Evolutionary conservation across 2,113 vertebrate genomes (phyloP).

Genomic region (Kryptolebias marmoratus): DNA sequence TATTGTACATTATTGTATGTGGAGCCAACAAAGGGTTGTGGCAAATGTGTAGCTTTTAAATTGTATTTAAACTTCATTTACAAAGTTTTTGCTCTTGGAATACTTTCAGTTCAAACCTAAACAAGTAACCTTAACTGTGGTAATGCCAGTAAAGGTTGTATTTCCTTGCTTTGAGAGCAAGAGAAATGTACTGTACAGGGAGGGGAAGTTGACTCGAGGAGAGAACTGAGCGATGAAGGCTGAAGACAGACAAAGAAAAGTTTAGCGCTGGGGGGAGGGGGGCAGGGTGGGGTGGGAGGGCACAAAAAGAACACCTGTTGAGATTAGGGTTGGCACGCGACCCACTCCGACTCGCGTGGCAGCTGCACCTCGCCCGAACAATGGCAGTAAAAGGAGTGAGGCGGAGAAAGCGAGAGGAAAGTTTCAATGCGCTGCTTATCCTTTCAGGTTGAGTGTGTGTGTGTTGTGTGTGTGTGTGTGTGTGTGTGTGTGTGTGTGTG

Average conservation of each 20-base stretch:
- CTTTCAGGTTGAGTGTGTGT: slow-evolving; percentile 60
- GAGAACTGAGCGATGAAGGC: slow-evolving; percentile 16
- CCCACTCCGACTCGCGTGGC: slow-evolving; percentile 73
- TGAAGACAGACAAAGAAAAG: slow-evolving; percentile 47
- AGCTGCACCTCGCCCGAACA: slow-evolving; percentile 76
- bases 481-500: slow-evolving; percentile 22
- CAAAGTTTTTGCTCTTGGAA: not conserved
- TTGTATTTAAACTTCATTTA: too few species aligned
- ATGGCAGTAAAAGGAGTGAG: slow-evolving; percentile 69
- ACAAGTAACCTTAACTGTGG: not conserved
- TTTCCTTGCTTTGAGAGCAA: not conserved
- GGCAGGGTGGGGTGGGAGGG: not conserved
- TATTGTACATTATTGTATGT: too few species aligned
- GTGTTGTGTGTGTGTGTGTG: slow-evolving; percentile 15
- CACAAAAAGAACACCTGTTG: slow-evolving; percentile 78
- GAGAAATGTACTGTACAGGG: slow-evolving; percentile 22
- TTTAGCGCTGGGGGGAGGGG: slow-evolving; percentile 18
- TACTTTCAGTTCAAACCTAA: not conserved
- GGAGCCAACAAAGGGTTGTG: too few species aligned
- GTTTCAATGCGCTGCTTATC: slow-evolving; percentile 77
- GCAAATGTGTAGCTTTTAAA: too few species aligned
- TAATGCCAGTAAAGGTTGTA: not conserved
- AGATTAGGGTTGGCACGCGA: slow-evolving; percentile 74
- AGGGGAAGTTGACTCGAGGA: slow-evolving; percentile 1
- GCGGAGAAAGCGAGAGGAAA: slow-evolving; percentile 65